phyloP scores from a whole-genome alignment of 2,113 vertebrate genomes.

The Scalopus aquaticus region DNA sequence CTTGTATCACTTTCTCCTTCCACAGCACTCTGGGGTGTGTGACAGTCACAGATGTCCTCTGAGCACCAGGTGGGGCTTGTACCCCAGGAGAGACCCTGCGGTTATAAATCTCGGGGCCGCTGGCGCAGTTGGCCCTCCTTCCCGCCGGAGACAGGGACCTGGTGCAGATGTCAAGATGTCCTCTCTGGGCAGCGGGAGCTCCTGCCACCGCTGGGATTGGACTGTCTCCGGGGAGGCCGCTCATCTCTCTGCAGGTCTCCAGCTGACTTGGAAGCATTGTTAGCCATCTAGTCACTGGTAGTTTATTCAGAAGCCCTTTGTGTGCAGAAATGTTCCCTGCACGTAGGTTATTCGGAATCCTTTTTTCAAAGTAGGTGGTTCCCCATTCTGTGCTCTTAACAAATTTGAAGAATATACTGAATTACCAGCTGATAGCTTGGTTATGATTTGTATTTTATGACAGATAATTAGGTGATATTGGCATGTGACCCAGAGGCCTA shows the following conservation, averaged over 20 bases:
- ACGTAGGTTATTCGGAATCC: not conserved
- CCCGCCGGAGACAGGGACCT: not conserved
- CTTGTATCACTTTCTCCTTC: not conserved
- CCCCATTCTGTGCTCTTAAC: not conserved
- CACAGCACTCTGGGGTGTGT: fast-evolving
- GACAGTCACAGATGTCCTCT: not conserved
- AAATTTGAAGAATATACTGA: not conserved
- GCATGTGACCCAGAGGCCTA: not conserved
- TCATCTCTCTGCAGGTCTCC: not conserved
- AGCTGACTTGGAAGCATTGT: not conserved
- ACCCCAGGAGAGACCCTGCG: not conserved
- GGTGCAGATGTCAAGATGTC: not conserved
- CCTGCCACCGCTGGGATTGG: too few relatives aligned
- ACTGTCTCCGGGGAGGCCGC: too few relatives aligned
- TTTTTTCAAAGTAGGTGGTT: not conserved
- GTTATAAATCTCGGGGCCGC: not conserved
- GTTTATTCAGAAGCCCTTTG: not conserved
- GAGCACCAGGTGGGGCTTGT: not conserved
- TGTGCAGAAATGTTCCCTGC: not conserved
- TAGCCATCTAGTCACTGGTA: not conserved
- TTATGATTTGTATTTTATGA: not conserved
- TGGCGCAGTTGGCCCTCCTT: not conserved
- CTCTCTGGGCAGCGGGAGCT: not conserved
- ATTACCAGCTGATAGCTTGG: not conserved
- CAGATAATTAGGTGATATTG: not conserved